Percentiles rank a stretch among this genome's conserved stretches.
Conservation (phyloP, 1,140 invertebrate species). For the Bombus affinis region DNA sequence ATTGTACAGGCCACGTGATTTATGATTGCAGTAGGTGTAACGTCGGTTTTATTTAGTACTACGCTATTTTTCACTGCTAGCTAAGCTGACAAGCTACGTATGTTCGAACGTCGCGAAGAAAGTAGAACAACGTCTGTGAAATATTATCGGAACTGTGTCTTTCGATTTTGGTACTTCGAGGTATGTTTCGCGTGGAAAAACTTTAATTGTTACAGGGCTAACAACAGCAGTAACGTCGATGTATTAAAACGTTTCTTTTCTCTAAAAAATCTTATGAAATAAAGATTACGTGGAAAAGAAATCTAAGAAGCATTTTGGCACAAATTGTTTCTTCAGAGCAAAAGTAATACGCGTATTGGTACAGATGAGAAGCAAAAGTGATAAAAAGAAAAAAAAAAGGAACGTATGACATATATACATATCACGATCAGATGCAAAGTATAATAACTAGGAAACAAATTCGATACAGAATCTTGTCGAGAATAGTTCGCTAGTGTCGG, state of each 20-base stretch:
- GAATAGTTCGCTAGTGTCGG: neutral
- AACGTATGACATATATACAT: too few relatives aligned
- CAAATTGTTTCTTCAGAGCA: too few relatives aligned
- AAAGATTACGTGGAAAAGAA: too few relatives aligned
- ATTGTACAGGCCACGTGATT: neutral
- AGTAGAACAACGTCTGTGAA: slow-evolving; percentile 1
- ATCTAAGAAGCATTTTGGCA: too few relatives aligned
- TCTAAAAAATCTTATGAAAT: too few relatives aligned
- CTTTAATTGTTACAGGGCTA: neutral
- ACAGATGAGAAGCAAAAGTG: too few relatives aligned
- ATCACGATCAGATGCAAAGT: too few relatives aligned
- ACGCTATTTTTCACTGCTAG: neutral
- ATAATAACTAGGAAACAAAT: too few relatives aligned
- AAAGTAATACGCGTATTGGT: too few relatives aligned
- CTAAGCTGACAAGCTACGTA: slow-evolving; percentile 17
- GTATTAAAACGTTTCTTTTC: neutral
- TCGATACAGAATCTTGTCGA: neutral
- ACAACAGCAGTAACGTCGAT: neutral
- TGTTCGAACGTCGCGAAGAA: slow-evolving; percentile 1
- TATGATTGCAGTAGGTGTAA: slow-evolving; percentile 12
- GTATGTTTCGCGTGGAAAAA: neutral
- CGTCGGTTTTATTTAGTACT: neutral
- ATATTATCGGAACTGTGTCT: neutral
- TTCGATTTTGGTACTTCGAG: neutral
- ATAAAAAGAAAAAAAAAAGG: too few relatives aligned